Evolutionary conservation across 2,113 vertebrate genomes (phyloP), one percentile per base, ranked within the genome.

Genomic region (Dryoscopus gambensis): DNA sequence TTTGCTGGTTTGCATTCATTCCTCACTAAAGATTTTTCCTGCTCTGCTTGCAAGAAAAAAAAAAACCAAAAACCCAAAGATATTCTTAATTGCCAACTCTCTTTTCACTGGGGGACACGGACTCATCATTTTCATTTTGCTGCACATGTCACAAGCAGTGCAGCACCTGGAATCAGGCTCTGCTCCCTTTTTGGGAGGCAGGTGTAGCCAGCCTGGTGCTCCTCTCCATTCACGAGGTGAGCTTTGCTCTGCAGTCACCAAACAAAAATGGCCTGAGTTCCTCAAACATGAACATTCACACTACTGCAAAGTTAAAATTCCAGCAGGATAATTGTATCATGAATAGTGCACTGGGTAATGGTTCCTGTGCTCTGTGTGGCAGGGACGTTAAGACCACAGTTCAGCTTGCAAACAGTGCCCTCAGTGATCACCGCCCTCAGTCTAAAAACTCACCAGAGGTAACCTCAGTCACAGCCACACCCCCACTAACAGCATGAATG

Each of bases 401-500:
- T 74, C 33, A 62, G 18, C 55, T 8, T 22, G 9, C 53, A 71
- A 63, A 74, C 0, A 0, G 24, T n/a, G 44, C 56, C 46, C n/a
- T 50, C 5, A 2, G 18, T 17, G 49, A 35, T 17, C 55, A 46
- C 28, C 57, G 7, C 69, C 33, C 33, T 73, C 35, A 8, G 10
- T 11, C 52, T 28, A 9, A 57, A 57, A 78, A 3, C 35, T 44
- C 37, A 6, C 5, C 42, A 30, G 20, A 33, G 8, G 6, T 6
- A 49, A 33, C 56, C 23, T 55, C 46, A 24, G 10, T 0, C 18
- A 40, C 67, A 67, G 52, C 33, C 59, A 39, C 33, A 16, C 1
- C 8, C 12, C 46, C 33, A 28, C 18, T 4, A 10, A 42, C 24
- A 42, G 55, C 60, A 12, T 0, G 5, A 39, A 33, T 0, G 0